Base-by-base conservation (phyloP, 1,140 invertebrate species). In the Neodiprion pinetum region DNA sequence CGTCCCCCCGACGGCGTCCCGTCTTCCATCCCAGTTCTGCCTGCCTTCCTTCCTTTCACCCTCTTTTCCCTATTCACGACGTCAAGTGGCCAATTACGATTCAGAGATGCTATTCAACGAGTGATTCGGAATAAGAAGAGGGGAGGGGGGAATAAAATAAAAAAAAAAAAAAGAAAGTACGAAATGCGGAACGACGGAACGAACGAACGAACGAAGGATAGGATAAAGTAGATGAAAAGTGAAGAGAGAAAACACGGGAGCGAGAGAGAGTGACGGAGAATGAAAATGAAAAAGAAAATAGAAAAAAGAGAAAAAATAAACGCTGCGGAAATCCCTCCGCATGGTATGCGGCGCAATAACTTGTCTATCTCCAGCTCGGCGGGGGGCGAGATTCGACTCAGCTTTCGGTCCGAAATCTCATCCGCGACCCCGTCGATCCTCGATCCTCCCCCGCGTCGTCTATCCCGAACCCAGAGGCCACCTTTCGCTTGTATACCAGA, bases 401-500 rank as follows among this genome's bases (percentile, higher is more conserved):
- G 28, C 28, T 40, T 40, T 40, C 28, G 28, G 28, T 40, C 28
- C 28, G 28, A 40, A 40, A 40, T 40, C 28, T 40, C 28, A 40
- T 40, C 28, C 28, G 28, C 28, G 28, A 40, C 28, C 1, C 28
- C 28, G 2, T 4, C 53, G 53, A 12, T 48, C 65, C 71, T 72
- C 75, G 70, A 67, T 74, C 69, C 71, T 77, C 78, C 77, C 79
- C 73, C 40, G 53, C 11, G 28, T 40, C 53, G 53, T 61, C 5
- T 61, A 9, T 61, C 11, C 53, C 28, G 5, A 61, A 61, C 53
- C 53, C 53, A 12, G n/a, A 17, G 53, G 53, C 5, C 11, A 61
- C 53, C 53, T 61, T 61, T 71, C n/a, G 71, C 76, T 73, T 66
- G 75, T 73, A 72, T 72, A 72, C 65, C 61, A 74, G 80, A 86